Evolutionary conservation across 1,140 invertebrate genomes (phyloP), one percentile per base, ranked within the genome.

Genomic region (Drosophila miranda): DNA sequence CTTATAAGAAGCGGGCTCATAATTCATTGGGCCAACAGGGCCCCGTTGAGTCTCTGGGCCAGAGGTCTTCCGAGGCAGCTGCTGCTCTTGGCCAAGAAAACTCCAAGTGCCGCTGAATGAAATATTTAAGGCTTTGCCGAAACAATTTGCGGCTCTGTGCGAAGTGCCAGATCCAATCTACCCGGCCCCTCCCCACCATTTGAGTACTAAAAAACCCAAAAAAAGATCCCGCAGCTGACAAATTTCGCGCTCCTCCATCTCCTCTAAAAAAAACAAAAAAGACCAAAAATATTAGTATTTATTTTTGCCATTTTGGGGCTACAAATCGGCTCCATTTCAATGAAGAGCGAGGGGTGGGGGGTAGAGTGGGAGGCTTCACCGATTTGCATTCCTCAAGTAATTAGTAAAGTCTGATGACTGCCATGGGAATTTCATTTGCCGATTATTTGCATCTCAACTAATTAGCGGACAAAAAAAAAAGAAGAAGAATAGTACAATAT

Each of bases 1-100:
- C 78, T 77, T 64, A 81, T 81, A 77, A 81, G 68, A 81, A 74
- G 78, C 78, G 78, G 78, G 78, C 78, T 82, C 78, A 82, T 82
- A 82, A 82, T 82, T 82, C 72, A 78, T 82, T 82, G 46, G 52
- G 60, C 70, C 79, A 82, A 83, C 75, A 82, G 43, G 16, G 1
- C 50, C 30, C 46, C 43, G 21, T 11, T 41, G 8, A 30, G 48
- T 61, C 51, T 42, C 13, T 19, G 53, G 54, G 56, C 16, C 38
- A n/a, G 34, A 59, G 42, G 28, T 38, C 34, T 38, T 9, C 8
- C 30, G 30, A 30, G 42, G 46, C 59, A 77, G 23, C 23, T 51
- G 41, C 55, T 42, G 16, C 42, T 55, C 43, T 56, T 19, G 48
- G 49, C 53, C 68, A 59, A 57, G 46, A 48, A 48, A 13, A 51